Evolutionary conservation across 2,888 invertebrate genomes (phyloP), one percentile per base, ranked within the genome.

Genomic region (Phlogophora meticulosa): DNA sequence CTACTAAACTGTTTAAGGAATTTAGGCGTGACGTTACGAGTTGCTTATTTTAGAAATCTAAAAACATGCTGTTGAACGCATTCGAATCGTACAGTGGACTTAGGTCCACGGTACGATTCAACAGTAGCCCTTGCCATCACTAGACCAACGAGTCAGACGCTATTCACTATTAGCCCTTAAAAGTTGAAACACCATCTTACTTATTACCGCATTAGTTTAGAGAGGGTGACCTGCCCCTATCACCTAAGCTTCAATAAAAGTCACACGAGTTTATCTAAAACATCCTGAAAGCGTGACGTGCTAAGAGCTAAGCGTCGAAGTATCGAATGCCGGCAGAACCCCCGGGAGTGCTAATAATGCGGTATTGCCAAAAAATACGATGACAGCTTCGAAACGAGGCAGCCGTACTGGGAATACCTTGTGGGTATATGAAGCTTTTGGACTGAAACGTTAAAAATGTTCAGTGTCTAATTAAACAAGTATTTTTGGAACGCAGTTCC

Each of bases 351-450:
- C 67, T 76, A 69, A 86, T 85, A 83, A 87, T 78, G 80, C 76
- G 85, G 84, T 85, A 81, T 83, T 76, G 72, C 78, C 83, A 72
- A 81, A 87, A 88, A 87, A 87, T 87, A 84, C 83, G 86, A 79
- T 67, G 80, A 80, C 76, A 82, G 75, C 62, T 51, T 67, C 77
- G 76, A 81, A 57, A 51, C 55, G 53, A 75, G 65, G 61, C 78
- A 49, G 52, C 46, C 67, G 66, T 76, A 77, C 76, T 75, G 86
- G 82, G 87, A 85, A 82, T 81, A 80, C 72, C 60, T 80, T 67
- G 78, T 69, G 72, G 74, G 69, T 76, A 4, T 28, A 28, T 42
- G 0, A 28, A 20, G 15, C 13, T 40, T 55, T 9, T 17, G 48
- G 17, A 22, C 34, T 32, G 0, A 28, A 52, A 43, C 38, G 2